phyloP scores from a whole-genome alignment of 2,113 vertebrate species.

The Anhinga anhinga region DNA sequence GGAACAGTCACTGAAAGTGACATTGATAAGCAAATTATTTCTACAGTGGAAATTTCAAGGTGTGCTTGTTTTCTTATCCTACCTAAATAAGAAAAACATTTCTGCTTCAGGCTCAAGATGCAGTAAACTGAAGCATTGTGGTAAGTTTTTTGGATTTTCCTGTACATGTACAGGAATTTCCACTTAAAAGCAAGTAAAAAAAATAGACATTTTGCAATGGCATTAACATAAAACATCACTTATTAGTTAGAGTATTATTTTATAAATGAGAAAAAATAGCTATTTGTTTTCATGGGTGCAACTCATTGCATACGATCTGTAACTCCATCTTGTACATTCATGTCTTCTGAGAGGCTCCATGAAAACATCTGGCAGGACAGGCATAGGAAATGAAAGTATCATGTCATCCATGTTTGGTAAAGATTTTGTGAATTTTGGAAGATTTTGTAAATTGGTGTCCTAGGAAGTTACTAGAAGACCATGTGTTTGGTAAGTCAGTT shows the following conservation, averaged over 20 bases:
- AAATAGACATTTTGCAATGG: not conserved
- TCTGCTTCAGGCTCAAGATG: not conserved
- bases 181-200: not conserved
- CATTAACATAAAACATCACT: not conserved
- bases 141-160: not conserved
- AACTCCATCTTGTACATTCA: not conserved
- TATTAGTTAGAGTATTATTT: not conserved
- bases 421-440: not conserved
- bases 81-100: not conserved
- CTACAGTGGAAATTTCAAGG: not conserved
- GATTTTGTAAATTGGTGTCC: not conserved
- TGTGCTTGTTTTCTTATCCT: not conserved
- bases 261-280: not conserved
- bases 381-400: not conserved
- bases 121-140: not conserved
- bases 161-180: not conserved
- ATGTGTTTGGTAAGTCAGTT: not conserved
- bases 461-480: not conserved
- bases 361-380: not conserved
- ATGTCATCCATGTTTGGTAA: not conserved
- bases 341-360: not conserved
- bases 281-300: not conserved
- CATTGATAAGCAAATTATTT: slow-evolving; percentile 1
- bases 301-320: not conserved
- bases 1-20: not conserved